A percentile compares a stretch with the other conserved stretches of the same genome.
Evolutionary conservation across 2,113 vertebrate genomes (phyloP).

Genomic region (Colistium nudipinnis): DNA sequence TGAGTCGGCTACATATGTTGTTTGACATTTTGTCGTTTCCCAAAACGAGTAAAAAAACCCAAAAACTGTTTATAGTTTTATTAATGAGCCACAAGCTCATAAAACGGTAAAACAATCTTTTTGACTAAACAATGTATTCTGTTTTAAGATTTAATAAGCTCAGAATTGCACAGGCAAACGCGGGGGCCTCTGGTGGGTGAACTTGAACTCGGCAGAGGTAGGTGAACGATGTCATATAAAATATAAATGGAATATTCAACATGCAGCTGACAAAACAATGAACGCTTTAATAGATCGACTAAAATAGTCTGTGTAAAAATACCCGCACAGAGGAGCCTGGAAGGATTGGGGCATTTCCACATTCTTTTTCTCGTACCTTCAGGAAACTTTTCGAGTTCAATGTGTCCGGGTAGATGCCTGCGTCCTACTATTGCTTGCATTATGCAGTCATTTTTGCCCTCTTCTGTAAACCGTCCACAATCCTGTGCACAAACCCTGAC

Average conservation of each 20-base stretch:
- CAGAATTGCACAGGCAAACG: slow-evolving; percentile 25
- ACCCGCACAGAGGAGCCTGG: neutral
- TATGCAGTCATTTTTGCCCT: neutral
- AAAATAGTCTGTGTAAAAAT: slow-evolving; percentile 27
- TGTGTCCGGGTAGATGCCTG: too few relatives aligned
- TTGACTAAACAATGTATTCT: slow-evolving; percentile 26
- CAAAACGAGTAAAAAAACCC: slow-evolving; percentile 13
- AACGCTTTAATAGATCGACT: slow-evolving; percentile 23
- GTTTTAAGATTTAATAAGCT: slow-evolving; percentile 49
- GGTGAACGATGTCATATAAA: slow-evolving; percentile 55
- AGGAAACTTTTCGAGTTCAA: too few relatives aligned
- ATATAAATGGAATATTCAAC: slow-evolving; percentile 39
- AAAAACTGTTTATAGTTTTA: too few relatives aligned
- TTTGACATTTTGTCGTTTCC: slow-evolving; percentile 56
- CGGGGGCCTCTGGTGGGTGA: slow-evolving; percentile 23
- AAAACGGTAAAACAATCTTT: slow-evolving; percentile 39
- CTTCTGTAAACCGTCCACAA: neutral
- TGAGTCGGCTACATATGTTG: slow-evolving; percentile 40
- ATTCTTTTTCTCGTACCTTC: too few relatives aligned
- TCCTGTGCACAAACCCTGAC: neutral
- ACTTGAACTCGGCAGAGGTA: slow-evolving; percentile 37
- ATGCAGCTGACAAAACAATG: slow-evolving; percentile 57
- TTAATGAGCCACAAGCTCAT: slow-evolving; percentile 17
- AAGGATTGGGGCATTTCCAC: slow-evolving; percentile 22
- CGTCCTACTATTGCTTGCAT: neutral